Conservation (phyloP, 35 echinoderm and acorn worm genomes). For the Lytechinus pictus region DNA sequence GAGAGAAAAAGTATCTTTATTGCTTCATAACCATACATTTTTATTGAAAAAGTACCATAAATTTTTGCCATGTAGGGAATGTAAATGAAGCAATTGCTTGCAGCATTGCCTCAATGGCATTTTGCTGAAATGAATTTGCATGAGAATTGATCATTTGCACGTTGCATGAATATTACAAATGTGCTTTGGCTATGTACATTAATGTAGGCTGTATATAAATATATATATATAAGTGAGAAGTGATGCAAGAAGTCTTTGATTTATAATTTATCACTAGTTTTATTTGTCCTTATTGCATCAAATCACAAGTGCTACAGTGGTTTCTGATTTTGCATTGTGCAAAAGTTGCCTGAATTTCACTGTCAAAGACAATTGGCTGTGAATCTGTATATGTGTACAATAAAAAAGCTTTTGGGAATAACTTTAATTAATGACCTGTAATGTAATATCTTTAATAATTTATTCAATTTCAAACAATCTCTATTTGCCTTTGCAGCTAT, state of each 20-base stretch:
- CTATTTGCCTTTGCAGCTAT: slow-evolving; percentile 63
- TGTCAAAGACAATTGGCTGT: background rate
- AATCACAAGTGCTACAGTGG: background rate
- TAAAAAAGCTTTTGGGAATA: background rate
- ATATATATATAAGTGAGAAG: background rate
- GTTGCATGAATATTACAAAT: background rate
- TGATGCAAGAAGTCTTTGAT: background rate
- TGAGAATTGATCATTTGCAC: background rate
- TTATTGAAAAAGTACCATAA: background rate
- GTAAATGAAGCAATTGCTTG: background rate
- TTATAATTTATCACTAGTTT: background rate
- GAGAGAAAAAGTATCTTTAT: background rate
- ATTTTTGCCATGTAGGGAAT: background rate
- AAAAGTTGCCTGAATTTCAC: background rate
- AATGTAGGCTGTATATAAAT: background rate
- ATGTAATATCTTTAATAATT: background rate
- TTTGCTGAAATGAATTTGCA: background rate
- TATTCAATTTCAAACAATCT: slow-evolving; percentile 1
- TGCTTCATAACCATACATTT: background rate
- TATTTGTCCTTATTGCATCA: background rate
- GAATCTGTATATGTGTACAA: background rate
- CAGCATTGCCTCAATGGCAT: background rate
- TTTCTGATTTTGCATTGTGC: background rate
- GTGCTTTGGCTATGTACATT: background rate
- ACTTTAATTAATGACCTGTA: background rate